Base-by-base conservation (phyloP, 2,797 vertebrate genomes). In the Pampus argenteus region DNA sequence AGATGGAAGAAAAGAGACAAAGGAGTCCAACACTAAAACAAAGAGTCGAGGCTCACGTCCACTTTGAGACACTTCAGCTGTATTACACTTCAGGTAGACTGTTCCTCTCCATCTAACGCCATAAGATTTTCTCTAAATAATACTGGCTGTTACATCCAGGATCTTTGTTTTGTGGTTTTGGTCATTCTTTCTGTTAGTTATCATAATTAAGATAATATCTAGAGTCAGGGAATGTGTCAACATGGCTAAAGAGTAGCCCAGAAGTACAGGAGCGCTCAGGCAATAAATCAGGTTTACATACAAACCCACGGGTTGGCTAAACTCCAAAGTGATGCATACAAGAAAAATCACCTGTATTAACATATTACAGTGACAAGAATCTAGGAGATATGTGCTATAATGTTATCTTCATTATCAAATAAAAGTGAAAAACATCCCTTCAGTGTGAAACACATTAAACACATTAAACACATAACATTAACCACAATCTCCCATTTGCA, bases 391-490 rank as follows among this genome's bases (percentile, higher is more conserved):
- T 44, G 2, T 25, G 4, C 22, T 45, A 13, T 45, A 36, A 44
- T 62, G 2, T 48, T 6, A 5, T 9, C 3, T 2, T 4, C 14
- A 31, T n/a, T 20, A 49, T 25, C n/a, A 38, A 28, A 18, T 28
- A 23, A 26, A 7, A 22, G 17, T 49, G 25, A n/a, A 28, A n/a
- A 42, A 31, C 26, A n/a, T 20, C 20, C 3, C 2, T 40, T 26
- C 8, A 14, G 22, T 14, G 9, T 61, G 11, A 62, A 64, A 60
- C n/a, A n/a, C 38, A 45, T 51, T 48, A 62, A 64, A 60, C n/a
- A n/a, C 38, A 45, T 51, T 48, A 58, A 69, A 52, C 26, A 59
- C 45, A 38, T 60, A 63, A 68, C 45, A 57, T 11, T 38, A 76
- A 51, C 31, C 29, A 8, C 25, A 61, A 14, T 55, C 45, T 45